phyloP scores from a whole-genome alignment of 2,888 invertebrate species.

The Arrhopalites spinosus region DNA sequence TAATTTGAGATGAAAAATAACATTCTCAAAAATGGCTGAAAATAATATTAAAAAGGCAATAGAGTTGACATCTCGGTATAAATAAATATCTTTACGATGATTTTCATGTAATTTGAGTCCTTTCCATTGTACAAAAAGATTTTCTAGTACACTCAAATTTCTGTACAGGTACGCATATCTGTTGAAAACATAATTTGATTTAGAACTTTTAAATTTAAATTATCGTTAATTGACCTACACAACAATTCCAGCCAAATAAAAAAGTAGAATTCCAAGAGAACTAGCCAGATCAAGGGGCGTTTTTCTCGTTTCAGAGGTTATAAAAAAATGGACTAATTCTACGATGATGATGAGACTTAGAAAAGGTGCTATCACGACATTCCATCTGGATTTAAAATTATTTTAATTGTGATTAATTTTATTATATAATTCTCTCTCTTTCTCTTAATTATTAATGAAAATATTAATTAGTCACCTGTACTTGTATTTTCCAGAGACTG shows the following conservation, averaged over 20 bases:
- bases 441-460: neutral
- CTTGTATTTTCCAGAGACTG: neutral
- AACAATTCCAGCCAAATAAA: neutral
- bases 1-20: constrained; percentile 11
- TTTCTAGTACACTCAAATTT: neutral
- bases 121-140: neutral
- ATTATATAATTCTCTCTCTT: neutral
- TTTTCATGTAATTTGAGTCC: too few relatives aligned
- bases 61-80: constrained; percentile 8
- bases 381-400: neutral
- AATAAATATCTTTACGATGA: neutral
- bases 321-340: neutral
- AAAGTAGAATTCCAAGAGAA: neutral
- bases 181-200: neutral
- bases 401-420: neutral
- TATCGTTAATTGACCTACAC: neutral
- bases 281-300: neutral
- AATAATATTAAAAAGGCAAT: neutral
- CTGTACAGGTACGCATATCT: neutral
- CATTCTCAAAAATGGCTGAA: constrained; percentile 28
- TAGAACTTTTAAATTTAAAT: neutral
- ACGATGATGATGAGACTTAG: neutral
- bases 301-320: neutral
- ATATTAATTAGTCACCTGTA: neutral
- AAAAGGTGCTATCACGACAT: neutral